Evolutionary conservation across 1,140 invertebrate species (phyloP).

Genomic region (Platyura marginata): DNA sequence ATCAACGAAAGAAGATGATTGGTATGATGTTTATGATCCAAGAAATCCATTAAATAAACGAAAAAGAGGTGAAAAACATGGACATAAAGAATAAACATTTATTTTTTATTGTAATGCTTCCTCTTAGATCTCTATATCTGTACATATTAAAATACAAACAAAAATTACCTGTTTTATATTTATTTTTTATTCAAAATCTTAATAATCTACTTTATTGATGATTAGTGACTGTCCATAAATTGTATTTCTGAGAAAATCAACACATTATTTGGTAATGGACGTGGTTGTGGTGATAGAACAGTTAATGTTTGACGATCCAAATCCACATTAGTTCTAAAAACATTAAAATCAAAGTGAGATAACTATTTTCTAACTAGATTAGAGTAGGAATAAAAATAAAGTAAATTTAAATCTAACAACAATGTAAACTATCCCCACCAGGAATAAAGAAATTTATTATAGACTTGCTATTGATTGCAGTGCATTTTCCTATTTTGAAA

Average conservation of each 20-base stretch:
- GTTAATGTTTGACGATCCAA: slow-evolving; percentile 71
- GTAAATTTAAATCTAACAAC: no score
- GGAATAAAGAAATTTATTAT: no score
- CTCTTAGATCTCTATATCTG: no score
- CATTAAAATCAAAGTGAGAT: slow-evolving; percentile 7
- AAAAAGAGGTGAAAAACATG: slow-evolving; percentile 41
- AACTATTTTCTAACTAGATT: slow-evolving; percentile 1
- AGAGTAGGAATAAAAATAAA: no score
- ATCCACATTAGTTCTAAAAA: slow-evolving; percentile 72
- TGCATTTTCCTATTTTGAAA: no score
- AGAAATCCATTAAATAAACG: slow-evolving; percentile 86
- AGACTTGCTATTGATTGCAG: no score
- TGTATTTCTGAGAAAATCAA: slow-evolving; percentile 65
- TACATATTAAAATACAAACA: no score
- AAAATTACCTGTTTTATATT: no score
- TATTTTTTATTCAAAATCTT: no score
- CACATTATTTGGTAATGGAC: slow-evolving; percentile 70
- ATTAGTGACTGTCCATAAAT: slow-evolving; percentile 70
- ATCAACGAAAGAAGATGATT: slow-evolving; percentile 79
- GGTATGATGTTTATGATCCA: slow-evolving; percentile 94
- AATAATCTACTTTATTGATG: background rate
- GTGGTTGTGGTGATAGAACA: slow-evolving; percentile 78
- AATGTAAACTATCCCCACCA: no score
- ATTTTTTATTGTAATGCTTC: background rate
- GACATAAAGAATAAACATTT: background rate